A percentile compares a stretch with the other conserved stretches of the same genome.
These are phyloP conservation scores for Polydrusus tereticollis DNA, from an alignment of 2,888 invertebrate species.

Conservation along the genomic window DNA sequence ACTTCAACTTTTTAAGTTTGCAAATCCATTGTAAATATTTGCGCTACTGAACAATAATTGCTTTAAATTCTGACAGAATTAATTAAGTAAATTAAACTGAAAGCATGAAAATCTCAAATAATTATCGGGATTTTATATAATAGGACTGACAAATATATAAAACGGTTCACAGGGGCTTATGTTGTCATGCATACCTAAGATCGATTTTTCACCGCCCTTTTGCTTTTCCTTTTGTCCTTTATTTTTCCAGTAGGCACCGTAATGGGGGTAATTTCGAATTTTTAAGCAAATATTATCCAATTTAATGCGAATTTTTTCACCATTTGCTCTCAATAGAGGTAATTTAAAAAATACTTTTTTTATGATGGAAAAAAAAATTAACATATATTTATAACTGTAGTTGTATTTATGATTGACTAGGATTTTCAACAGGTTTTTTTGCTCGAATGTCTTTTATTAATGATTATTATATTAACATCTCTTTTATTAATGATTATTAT, in stretches of 20 bases:
- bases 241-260: neutral
- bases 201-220: slow-evolving; percentile 1
- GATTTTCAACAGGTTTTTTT: no score
- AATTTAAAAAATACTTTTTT: neutral
- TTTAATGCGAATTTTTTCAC: neutral
- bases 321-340: neutral
- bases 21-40: no score
- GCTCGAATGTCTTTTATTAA: no score
- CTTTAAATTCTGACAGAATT: neutral
- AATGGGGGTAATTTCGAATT: neutral
- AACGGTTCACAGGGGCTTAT: neutral
- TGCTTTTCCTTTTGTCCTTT: slow-evolving; percentile 1
- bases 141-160: neutral
- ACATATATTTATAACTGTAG: no score
- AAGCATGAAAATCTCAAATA: neutral
- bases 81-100: neutral
- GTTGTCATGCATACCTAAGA: slow-evolving; percentile 4
- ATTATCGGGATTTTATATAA: neutral
- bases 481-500: no score
- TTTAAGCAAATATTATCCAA: slow-evolving; percentile 4
- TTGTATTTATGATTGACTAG: no score
- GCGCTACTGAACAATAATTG: no score
- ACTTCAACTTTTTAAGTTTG: no score
- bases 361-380: no score
- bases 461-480: no score